These are phyloP conservation scores for Zapornia atra DNA, from an alignment of 2,113 vertebrate genomes.

Conservation along the genomic window DNA sequence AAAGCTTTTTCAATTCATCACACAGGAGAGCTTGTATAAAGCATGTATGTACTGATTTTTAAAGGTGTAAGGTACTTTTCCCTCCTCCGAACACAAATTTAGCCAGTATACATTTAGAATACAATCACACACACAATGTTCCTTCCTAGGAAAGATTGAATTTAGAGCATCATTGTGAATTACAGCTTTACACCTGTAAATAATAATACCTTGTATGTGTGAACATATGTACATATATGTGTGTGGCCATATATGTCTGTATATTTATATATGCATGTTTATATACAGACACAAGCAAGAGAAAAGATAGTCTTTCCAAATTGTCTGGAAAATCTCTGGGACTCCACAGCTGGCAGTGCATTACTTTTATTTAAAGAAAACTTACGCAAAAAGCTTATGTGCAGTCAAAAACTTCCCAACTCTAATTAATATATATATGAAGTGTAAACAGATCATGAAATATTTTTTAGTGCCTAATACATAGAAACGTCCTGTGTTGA, in stretches of 20 bases:
- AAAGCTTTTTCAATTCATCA: not conserved
- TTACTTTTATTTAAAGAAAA: slow-evolving; percentile 53
- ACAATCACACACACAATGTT: not conserved
- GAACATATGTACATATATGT: not conserved
- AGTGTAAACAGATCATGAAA: slow-evolving; percentile 56
- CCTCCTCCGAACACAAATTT: not conserved
- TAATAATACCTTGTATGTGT: not conserved
- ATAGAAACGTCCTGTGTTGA: slow-evolving; percentile 26
- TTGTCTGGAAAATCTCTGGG: not conserved
- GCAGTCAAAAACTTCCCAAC: slow-evolving; percentile 22
- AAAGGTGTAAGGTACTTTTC: not conserved
- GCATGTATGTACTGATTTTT: not conserved
- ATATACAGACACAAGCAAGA: not conserved
- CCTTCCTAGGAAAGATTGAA: not conserved
- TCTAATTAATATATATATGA: slow-evolving; percentile 52
- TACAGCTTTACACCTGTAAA: slow-evolving; percentile 26
- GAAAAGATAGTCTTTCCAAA: slow-evolving; percentile 13
- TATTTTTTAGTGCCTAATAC: slow-evolving; percentile 57
- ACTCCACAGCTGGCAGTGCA: not conserved
- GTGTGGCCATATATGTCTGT: slow-evolving; percentile 10
- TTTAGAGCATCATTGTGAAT: not conserved
- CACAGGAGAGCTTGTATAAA: not conserved
- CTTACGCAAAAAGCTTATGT: not conserved
- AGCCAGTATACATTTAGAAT: not conserved
- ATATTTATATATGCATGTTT: slow-evolving; percentile 4